phyloP scores from a whole-genome alignment of 2,113 vertebrate genomes.

The Erinaceus europaeus region DNA sequence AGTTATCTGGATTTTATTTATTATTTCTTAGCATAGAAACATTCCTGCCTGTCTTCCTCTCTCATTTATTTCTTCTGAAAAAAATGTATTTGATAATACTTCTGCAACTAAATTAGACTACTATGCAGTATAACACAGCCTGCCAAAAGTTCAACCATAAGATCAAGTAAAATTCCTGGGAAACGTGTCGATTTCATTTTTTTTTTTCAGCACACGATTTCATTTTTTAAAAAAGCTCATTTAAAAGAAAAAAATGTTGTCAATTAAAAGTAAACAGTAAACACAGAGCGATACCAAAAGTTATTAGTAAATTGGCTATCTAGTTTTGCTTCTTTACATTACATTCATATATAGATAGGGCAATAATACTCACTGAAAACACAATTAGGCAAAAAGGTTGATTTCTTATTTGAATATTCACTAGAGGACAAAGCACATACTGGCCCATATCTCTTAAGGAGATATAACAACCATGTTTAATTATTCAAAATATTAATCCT shows the following conservation, averaged over 20 bases:
- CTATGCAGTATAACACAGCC: neutral
- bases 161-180: conserved; percentile 38
- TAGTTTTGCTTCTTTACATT: conserved; percentile 45
- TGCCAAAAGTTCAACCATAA: conserved; percentile 39
- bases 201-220: no score
- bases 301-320: conserved; percentile 16
- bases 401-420: conserved; percentile 74
- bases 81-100: conserved; percentile 7
- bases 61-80: neutral
- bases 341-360: conserved; percentile 46
- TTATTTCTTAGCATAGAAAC: conserved; percentile 25
- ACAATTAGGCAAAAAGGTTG: conserved; percentile 69
- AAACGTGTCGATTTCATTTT: conserved; percentile 40
- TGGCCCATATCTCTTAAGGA: conserved; percentile 57
- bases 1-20: neutral
- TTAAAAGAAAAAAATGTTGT: no score
- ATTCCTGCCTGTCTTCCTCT: neutral
- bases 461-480: conserved; percentile 62
- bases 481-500: conserved; percentile 70
- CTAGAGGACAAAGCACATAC: conserved; percentile 58
- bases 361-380: conserved; percentile 59
- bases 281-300: conserved; percentile 45
- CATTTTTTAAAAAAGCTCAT: conserved; percentile 45
- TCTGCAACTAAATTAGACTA: conserved; percentile 36
- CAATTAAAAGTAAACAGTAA: conserved; percentile 48